Percentiles rank a stretch among this genome's conserved stretches.
phyloP scores from a whole-genome alignment of 2,888 invertebrate species.

The Beris morrisii region DNA sequence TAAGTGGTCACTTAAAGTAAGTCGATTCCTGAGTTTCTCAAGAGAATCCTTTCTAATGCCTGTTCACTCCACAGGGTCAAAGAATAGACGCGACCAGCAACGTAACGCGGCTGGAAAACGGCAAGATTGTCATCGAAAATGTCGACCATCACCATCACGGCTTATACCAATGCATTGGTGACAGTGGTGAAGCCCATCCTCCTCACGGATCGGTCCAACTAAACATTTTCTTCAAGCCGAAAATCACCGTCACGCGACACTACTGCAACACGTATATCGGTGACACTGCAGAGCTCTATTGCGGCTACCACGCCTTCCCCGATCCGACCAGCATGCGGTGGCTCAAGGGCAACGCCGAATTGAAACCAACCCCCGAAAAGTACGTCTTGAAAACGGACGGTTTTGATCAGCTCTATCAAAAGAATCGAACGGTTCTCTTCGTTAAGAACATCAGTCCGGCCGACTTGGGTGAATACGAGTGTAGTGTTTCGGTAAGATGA shows the following conservation, averaged over 20 bases:
- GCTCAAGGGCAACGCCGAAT: no score
- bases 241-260: conserved; percentile 51
- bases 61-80: conserved; percentile 5
- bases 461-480: conserved; percentile 78
- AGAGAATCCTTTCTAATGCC: conserved; percentile 1
- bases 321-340: conserved; percentile 34
- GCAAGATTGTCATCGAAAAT: conserved; percentile 45
- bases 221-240: conserved; percentile 50
- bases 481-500: conserved; percentile 58
- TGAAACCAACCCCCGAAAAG: conserved; percentile 39
- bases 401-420: conserved; percentile 48
- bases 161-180: conserved; percentile 52
- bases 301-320: conserved; percentile 51
- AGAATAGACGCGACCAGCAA: background rate
- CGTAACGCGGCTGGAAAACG: conserved; percentile 37
- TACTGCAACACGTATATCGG: conserved; percentile 49
- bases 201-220: conserved; percentile 49
- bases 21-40: conserved; percentile 15
- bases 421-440: conserved; percentile 62
- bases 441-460: conserved; percentile 65
- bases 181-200: conserved; percentile 47
- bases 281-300: conserved; percentile 49
- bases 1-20: conserved; percentile 52
- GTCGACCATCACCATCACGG: conserved; percentile 49
- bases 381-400: conserved; percentile 57